Evolutionary conservation across 1,140 invertebrate genomes (phyloP).

Genomic region (Aphelenchoides besseyi): DNA sequence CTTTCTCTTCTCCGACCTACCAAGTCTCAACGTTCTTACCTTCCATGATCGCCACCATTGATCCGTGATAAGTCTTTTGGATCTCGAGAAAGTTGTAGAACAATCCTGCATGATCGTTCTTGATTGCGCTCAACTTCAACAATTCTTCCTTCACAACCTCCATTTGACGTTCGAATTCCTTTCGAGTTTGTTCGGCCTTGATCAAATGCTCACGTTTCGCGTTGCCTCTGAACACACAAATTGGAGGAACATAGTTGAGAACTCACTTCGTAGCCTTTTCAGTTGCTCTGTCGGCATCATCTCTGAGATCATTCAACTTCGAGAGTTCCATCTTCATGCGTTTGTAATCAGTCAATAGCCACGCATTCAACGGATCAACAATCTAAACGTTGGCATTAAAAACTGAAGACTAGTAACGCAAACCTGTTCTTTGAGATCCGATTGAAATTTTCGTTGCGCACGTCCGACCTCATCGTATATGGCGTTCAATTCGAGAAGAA

Average conservation of each 20-base stretch:
- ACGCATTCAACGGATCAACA: slow-evolving; percentile 11
- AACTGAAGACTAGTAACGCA: not conserved
- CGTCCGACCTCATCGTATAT: slow-evolving; percentile 18
- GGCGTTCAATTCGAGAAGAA: not conserved
- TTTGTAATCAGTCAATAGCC: slow-evolving; percentile 11
- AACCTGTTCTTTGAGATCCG: slow-evolving; percentile 8
- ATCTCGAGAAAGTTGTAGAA: slow-evolving; percentile 6
- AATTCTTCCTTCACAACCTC: slow-evolving; percentile 3
- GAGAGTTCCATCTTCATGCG: not conserved
- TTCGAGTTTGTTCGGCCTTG: not conserved
- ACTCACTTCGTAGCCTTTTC: not conserved
- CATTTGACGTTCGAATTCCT: slow-evolving; percentile 19
- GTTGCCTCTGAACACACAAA: slow-evolving; percentile 4
- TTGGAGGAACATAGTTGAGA: not conserved
- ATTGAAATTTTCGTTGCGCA: slow-evolving; percentile 6
- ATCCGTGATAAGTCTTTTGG: slow-evolving; percentile 1
- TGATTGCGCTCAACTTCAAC: slow-evolving; percentile 13
- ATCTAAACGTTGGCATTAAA: not conserved
- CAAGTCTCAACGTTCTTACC: not conserved
- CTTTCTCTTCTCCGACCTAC: no score
- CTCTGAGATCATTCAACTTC: not conserved
- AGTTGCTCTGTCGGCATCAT: not conserved
- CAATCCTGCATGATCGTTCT: slow-evolving; percentile 5
- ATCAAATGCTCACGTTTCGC: not conserved
- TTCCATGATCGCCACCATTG: not conserved